Conservation (phyloP, 2,888 invertebrate species). For the Zaprionus obscuricornis region DNA sequence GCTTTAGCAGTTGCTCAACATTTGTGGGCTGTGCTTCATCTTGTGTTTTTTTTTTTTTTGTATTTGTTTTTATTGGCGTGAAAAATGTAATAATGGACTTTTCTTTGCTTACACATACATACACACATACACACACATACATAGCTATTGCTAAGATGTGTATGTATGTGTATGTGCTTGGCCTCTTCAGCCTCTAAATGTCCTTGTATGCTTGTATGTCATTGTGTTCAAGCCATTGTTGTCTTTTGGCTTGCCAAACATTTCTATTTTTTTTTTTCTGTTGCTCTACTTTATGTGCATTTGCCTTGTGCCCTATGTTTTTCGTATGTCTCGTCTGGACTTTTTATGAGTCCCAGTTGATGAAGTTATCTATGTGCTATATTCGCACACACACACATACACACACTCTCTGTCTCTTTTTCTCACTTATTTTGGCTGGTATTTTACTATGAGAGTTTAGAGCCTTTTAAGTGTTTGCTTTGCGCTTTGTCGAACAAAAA, state of each 20-base stretch:
- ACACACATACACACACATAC: no score
- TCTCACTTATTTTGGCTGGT: slow-evolving; percentile 25
- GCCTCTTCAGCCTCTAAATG: slow-evolving; percentile 24
- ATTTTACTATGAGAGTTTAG: slow-evolving; percentile 18
- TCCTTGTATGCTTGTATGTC: slow-evolving; percentile 13
- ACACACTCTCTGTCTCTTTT: no score
- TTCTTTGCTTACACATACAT: slow-evolving; percentile 20
- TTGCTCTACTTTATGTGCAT: slow-evolving; percentile 31
- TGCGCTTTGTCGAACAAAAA: slow-evolving; percentile 5
- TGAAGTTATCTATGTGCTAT: slow-evolving; percentile 60
- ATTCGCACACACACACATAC: no score
- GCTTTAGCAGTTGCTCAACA: slow-evolving; percentile 52
- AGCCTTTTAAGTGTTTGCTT: slow-evolving; percentile 7
- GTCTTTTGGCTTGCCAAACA: slow-evolving; percentile 17
- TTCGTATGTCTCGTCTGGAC: slow-evolving; percentile 24
- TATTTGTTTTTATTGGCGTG: slow-evolving; percentile 77
- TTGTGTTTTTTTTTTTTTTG: slow-evolving; percentile 67
- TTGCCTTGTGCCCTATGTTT: slow-evolving; percentile 20
- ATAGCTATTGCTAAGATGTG: neutral
- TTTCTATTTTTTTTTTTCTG: no score
- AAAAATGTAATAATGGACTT: slow-evolving; percentile 74
- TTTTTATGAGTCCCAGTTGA: slow-evolving; percentile 49
- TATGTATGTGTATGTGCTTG: slow-evolving; percentile 14
- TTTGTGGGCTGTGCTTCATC: slow-evolving; percentile 20
- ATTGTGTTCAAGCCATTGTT: slow-evolving; percentile 16